Conservation (phyloP, 2,113 vertebrate genomes). For the Dromas ardeola region DNA sequence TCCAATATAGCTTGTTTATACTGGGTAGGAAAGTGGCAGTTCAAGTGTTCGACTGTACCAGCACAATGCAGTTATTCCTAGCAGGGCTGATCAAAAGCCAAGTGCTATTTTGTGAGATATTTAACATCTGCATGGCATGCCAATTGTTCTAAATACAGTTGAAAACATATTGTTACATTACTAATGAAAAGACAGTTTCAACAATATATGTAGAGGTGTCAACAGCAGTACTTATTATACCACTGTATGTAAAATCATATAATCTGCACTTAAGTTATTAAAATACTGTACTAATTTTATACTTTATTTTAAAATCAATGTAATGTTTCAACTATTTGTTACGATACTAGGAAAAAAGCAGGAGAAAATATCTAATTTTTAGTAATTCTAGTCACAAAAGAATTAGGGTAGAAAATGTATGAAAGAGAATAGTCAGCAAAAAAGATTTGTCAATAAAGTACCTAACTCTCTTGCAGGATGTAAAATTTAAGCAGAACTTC, state of each 20-base stretch:
- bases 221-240: background rate
- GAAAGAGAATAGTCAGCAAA: background rate
- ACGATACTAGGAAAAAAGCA: background rate
- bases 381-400: background rate
- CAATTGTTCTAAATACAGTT: background rate
- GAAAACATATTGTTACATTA: background rate
- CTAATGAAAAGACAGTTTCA: background rate
- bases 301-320: background rate
- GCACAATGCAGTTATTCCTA: background rate
- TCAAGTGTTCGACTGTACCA: background rate
- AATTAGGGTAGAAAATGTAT: background rate
- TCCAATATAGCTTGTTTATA: background rate
- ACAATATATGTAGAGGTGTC: background rate
- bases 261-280: background rate
- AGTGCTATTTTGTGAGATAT: background rate
- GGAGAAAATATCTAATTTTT: background rate
- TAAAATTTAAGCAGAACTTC: background rate
- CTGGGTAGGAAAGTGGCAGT: background rate
- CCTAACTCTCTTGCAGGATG: background rate
- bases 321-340: background rate
- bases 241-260: background rate
- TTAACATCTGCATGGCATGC: background rate
- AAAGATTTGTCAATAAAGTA: background rate
- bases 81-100: background rate
- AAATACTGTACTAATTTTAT: background rate